These are phyloP conservation scores for Tachysurus fulvidraco DNA, from an alignment of 2,113 vertebrate genomes.

Conservation along the genomic window DNA sequence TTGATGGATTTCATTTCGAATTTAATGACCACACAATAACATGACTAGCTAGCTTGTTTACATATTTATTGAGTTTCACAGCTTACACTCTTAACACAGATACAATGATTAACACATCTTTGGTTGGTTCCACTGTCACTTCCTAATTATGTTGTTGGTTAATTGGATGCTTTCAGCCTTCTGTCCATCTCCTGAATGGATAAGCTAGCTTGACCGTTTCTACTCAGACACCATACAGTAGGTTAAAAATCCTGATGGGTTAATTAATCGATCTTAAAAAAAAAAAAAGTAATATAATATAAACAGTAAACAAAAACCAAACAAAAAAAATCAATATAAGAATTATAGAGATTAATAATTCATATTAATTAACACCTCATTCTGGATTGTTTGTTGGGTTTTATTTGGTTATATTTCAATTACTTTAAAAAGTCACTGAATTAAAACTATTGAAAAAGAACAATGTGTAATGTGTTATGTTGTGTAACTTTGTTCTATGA, in stretches of 20 bases:
- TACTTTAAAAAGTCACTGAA: neutral
- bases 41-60: conserved; percentile 2
- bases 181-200: neutral
- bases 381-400: neutral
- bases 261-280: neutral
- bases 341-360: neutral
- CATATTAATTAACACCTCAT: neutral
- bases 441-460: neutral
- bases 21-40: neutral
- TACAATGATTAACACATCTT: neutral
- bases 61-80: conserved; percentile 1
- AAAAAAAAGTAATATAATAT: neutral
- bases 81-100: neutral
- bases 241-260: neutral
- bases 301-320: neutral
- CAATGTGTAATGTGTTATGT: neutral
- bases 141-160: neutral
- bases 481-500: neutral
- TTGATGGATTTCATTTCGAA: neutral
- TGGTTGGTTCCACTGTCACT: neutral
- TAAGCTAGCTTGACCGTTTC: neutral
- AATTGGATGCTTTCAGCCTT: conserved; percentile 1
- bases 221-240: neutral
- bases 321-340: neutral
- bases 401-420: too few relatives aligned